Conservation (phyloP, 2,888 invertebrate species). For the Orchesellides sinensis region DNA sequence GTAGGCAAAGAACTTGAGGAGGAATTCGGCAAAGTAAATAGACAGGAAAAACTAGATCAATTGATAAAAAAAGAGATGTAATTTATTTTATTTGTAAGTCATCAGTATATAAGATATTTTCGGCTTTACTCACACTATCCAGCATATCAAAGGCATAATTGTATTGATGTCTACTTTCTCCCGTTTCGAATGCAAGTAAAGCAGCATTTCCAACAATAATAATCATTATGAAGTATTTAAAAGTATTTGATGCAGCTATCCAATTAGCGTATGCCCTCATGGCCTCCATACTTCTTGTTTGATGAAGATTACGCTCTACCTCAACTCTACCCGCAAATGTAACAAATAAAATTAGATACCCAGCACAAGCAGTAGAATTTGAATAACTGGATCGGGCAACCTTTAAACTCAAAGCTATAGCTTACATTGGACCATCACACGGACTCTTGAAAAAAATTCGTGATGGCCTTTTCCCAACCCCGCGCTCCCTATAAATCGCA, state of each 20-base stretch:
- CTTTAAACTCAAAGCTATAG: neutral
- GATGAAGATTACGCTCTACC: constrained; percentile 50
- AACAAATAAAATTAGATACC: neutral
- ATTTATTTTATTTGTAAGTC: neutral
- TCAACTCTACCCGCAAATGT: constrained; percentile 31
- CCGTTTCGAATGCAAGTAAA: constrained; percentile 69
- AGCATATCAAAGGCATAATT: constrained; percentile 49
- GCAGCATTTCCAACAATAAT: constrained; percentile 70
- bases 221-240: constrained; percentile 69
- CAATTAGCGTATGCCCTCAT: constrained; percentile 67
- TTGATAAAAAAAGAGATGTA: neutral
- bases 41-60: constrained; percentile 70
- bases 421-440: constrained; percentile 59
- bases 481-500: constrained; percentile 50
- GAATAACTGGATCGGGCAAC: too few relatives aligned
- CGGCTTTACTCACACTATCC: constrained; percentile 63
- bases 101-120: neutral
- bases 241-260: constrained; percentile 57
- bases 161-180: constrained; percentile 33
- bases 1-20: constrained; percentile 71
- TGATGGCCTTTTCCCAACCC: constrained; percentile 50
- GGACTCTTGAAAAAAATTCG: constrained; percentile 44
- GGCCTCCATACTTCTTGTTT: constrained; percentile 42
- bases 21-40: constrained; percentile 69
- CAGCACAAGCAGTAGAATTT: neutral